Base-by-base conservation (phyloP, 2,797 vertebrate species). In the Megaceryle alcyon region DNA sequence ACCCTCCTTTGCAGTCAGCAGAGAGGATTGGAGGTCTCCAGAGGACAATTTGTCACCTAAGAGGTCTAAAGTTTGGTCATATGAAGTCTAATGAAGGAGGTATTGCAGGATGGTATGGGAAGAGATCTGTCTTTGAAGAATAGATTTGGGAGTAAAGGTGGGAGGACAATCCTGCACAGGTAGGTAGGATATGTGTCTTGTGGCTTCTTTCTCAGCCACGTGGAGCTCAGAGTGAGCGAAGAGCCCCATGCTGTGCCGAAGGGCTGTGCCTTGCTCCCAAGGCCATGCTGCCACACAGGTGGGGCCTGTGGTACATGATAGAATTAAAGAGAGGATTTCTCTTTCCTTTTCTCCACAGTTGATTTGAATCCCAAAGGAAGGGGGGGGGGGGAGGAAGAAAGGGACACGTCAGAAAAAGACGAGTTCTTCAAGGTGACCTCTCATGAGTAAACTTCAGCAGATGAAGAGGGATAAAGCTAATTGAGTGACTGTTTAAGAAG, bases 391-490 rank as follows among this genome's bases (percentile, higher is more conserved):
- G 9, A 6, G 4, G 1, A 9, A 44, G 35, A 35, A 23, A 25
- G 56, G 82, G n/a, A 43, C 13, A 17, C 12, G 23, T 57, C 39
- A 71, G 81, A 26, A 80, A 60, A 83, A 78, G 69, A n/a, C 31
- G 18, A 49, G 44, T 18, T 68, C 61, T 26, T 81, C 88, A 70
- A 66, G 86, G 70, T 92, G 57, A 85, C 63, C 60, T 70, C 82
- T 83, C 49, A 13, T 31, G 44, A 70, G 61, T 29, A 43, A 86
- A 92, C 66, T 83, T 61, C 53, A 59, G 39, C 86, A 75, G 65
- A 75, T 82, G 70, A 88, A 53, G 48, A 71, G 57, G 75, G 75
- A 87, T 63, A 51, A 94, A 87, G 70, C 66, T 77, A 84, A 90
- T 75, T 57, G 61, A 86, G 78, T n/a, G 73, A 31, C 78, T 63